These are phyloP conservation scores for Gouania willdenowi DNA, from an alignment of 2,797 vertebrate species.

Conservation along the genomic window DNA sequence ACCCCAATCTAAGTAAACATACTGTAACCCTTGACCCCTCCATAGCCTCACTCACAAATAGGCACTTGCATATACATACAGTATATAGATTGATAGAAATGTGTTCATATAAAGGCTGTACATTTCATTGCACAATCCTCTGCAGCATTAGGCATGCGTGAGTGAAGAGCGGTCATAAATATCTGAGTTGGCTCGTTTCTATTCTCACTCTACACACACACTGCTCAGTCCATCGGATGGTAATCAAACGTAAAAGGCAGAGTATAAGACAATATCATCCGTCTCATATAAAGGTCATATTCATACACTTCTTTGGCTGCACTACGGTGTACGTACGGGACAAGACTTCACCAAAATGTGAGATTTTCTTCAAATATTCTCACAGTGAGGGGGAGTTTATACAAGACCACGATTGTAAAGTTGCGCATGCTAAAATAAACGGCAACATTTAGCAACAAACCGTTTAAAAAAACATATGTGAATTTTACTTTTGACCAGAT, in stretches of 20 bases:
- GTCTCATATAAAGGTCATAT: too few species aligned
- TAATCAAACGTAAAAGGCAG: constrained; percentile 41
- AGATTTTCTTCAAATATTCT: too few species aligned
- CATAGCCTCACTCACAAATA: not conserved
- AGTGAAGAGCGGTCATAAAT: constrained; percentile 37
- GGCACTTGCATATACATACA: too few species aligned
- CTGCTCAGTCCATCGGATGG: constrained; percentile 15
- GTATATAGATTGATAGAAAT: not conserved
- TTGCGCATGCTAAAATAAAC: too few species aligned
- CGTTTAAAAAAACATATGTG: too few species aligned
- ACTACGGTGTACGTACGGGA: not conserved
- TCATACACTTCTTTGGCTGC: constrained; percentile 17
- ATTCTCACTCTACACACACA: constrained; percentile 31
- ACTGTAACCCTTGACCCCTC: not conserved
- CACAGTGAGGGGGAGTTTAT: too few species aligned
- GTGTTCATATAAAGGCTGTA: constrained; percentile 8
- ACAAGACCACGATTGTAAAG: too few species aligned
- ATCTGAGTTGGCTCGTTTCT: constrained; percentile 32
- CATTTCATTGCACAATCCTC: constrained; percentile 25
- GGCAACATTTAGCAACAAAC: too few species aligned
- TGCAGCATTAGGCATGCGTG: constrained; percentile 31
- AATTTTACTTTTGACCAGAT: too few species aligned
- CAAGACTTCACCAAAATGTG: too few species aligned
- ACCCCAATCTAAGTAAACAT: not conserved
- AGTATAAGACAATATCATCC: constrained; percentile 20